A percentile compares a stretch with the other conserved stretches of the same genome.
These are phyloP conservation scores for Microchrysa polita DNA, from an alignment of 2,888 invertebrate species.

Conservation along the genomic window DNA sequence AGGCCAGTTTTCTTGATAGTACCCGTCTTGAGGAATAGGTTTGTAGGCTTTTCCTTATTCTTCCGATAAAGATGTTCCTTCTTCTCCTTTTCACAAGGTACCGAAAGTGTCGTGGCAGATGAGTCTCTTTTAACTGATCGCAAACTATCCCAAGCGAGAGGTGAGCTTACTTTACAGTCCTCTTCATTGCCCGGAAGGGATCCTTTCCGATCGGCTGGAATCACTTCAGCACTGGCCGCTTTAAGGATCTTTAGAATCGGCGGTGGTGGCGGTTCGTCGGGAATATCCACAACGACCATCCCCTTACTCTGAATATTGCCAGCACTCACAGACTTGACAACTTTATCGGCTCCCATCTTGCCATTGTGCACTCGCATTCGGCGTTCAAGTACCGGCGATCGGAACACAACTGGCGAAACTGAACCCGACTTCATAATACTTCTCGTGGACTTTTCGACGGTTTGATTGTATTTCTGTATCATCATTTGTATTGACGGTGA, in stretches of 20 bases:
- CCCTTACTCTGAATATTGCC: slow-evolving; percentile 55
- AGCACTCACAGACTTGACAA: slow-evolving; percentile 74
- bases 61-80: slow-evolving; percentile 60
- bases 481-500: slow-evolving; percentile 76
- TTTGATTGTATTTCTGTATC: slow-evolving; percentile 71
- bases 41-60: slow-evolving; percentile 55
- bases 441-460: slow-evolving; percentile 60
- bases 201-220: slow-evolving; percentile 42
- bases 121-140: slow-evolving; percentile 53
- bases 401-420: slow-evolving; percentile 72
- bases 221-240: slow-evolving; percentile 48
- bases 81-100: slow-evolving; percentile 26
- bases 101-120: neutral
- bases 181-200: neutral
- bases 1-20: slow-evolving; percentile 53
- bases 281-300: slow-evolving; percentile 30
- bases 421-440: slow-evolving; percentile 70
- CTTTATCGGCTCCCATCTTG: slow-evolving; percentile 63
- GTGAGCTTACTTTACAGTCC: slow-evolving; percentile 39
- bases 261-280: neutral
- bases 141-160: slow-evolving; percentile 61
- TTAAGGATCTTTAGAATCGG: slow-evolving; percentile 30
- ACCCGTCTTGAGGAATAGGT: slow-evolving; percentile 50
- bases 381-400: slow-evolving; percentile 72
- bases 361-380: slow-evolving; percentile 67